Percentiles rank a stretch among this genome's conserved stretches.
phyloP scores from a whole-genome alignment of 2,888 invertebrate genomes.

The Brachypalpus laphriformis region DNA sequence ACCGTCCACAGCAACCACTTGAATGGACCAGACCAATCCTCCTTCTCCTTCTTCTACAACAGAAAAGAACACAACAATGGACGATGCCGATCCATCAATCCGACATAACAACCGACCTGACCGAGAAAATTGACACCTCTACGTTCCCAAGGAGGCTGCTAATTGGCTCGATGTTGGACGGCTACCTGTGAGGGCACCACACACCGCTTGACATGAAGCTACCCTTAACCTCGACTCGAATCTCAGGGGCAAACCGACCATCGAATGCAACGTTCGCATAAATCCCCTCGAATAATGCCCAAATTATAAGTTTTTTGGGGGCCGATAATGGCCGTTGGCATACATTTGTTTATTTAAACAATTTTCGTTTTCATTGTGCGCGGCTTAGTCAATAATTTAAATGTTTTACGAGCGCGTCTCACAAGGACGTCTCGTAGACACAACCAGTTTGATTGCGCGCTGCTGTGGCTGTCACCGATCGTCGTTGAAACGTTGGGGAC shows the following conservation, averaged over 20 bases:
- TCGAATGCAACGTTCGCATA: conserved; percentile 65
- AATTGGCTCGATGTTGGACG: conserved; percentile 55
- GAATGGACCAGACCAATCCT: conserved; percentile 27
- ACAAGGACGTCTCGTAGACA: conserved; percentile 71
- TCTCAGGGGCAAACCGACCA: background rate
- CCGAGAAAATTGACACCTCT: conserved; percentile 61
- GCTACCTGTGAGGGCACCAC: conserved; percentile 59
- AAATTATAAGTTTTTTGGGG: conserved; percentile 38
- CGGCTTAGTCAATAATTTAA: conserved; percentile 67
- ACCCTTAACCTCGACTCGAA: conserved; percentile 37
- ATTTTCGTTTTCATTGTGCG: conserved; percentile 48
- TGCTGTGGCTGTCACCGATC: conserved; percentile 48
- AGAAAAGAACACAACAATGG: conserved; percentile 42
- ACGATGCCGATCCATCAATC: conserved; percentile 63
- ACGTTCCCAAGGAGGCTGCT: conserved; percentile 47
- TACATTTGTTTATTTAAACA: conserved; percentile 68
- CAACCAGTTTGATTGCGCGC: conserved; percentile 65
- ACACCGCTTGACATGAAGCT: background rate
- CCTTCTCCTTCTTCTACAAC: conserved; percentile 21
- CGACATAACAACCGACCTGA: conserved; percentile 33
- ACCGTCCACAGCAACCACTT: background rate
- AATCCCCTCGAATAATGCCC: conserved; percentile 46
- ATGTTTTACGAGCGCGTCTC: conserved; percentile 67
- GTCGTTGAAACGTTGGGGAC: conserved; percentile 37
- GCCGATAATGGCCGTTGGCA: conserved; percentile 40